Evolutionary conservation across 2,113 vertebrate genomes (phyloP).

Genomic region (Vidua chalybeata): DNA sequence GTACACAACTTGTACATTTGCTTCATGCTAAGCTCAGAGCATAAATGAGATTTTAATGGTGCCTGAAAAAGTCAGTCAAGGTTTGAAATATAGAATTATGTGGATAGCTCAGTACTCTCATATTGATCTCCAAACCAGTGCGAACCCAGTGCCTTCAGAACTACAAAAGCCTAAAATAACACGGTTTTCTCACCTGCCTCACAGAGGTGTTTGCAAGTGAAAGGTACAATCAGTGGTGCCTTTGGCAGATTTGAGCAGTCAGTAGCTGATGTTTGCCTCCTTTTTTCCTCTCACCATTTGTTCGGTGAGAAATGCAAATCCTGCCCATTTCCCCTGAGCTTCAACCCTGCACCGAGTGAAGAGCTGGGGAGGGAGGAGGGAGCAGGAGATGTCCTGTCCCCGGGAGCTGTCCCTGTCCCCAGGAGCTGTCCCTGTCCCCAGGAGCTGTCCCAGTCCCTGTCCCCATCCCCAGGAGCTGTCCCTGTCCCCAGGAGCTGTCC

Average conservation of each 20-base stretch:
- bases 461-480: background rate
- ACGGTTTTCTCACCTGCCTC: background rate
- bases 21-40: background rate
- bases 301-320: constrained; percentile 25
- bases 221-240: background rate
- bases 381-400: background rate
- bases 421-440: too few species aligned
- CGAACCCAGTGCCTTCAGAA: background rate
- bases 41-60: constrained; percentile 25
- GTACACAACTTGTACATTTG: background rate
- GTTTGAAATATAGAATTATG: background rate
- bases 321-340: background rate
- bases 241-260: background rate
- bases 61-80: constrained; percentile 26
- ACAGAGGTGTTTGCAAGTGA: background rate
- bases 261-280: background rate
- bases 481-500: background rate
- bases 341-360: background rate
- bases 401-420: background rate
- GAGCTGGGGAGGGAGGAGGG: background rate
- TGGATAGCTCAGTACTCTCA: background rate
- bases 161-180: constrained; percentile 10
- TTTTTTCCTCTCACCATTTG: background rate
- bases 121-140: background rate
- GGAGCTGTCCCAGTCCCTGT: background rate